Percentiles rank a stretch among this genome's conserved stretches.
phyloP scores from a whole-genome alignment of 2,888 invertebrate species.

The Nudaria mundana region DNA sequence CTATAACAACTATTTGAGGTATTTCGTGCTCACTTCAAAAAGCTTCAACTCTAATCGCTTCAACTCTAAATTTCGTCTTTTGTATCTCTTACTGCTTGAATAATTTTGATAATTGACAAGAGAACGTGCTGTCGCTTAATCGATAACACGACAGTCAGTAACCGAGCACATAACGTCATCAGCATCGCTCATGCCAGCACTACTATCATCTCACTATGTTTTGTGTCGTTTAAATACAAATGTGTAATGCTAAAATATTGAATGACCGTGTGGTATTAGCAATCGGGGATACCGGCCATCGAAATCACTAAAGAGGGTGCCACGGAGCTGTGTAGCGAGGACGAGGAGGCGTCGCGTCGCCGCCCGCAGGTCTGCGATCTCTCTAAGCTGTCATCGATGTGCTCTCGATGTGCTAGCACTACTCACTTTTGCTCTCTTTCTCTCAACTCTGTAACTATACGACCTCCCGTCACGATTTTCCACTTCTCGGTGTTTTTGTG shows the following conservation, averaged over 20 bases:
- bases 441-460: slow-evolving; percentile 66
- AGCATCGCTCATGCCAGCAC: slow-evolving; percentile 56
- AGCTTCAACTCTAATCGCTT: too few relatives aligned
- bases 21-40: slow-evolving; percentile 27
- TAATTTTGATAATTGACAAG: slow-evolving; percentile 20
- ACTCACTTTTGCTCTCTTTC: slow-evolving; percentile 72
- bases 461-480: slow-evolving; percentile 72
- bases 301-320: slow-evolving; percentile 90
- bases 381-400: slow-evolving; percentile 77
- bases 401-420: slow-evolving; percentile 77
- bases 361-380: slow-evolving; percentile 79
- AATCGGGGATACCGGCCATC: slow-evolving; percentile 82
- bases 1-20: slow-evolving; percentile 9
- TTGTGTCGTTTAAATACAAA: slow-evolving; percentile 40
- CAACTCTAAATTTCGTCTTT: too few relatives aligned
- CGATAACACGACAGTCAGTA: slow-evolving; percentile 21
- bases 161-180: slow-evolving; percentile 39
- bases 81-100: slow-evolving; percentile 31
- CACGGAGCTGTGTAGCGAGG: slow-evolving; percentile 87
- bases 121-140: slow-evolving; percentile 22
- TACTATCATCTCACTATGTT: slow-evolving; percentile 48
- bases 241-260: slow-evolving; percentile 62
- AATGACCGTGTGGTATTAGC: slow-evolving; percentile 77
- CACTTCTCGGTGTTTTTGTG: slow-evolving; percentile 76
- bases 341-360: slow-evolving; percentile 74